Conservation (phyloP, 64 coral and sea anemone genomes). For the Cladopsammia gracilis region DNA sequence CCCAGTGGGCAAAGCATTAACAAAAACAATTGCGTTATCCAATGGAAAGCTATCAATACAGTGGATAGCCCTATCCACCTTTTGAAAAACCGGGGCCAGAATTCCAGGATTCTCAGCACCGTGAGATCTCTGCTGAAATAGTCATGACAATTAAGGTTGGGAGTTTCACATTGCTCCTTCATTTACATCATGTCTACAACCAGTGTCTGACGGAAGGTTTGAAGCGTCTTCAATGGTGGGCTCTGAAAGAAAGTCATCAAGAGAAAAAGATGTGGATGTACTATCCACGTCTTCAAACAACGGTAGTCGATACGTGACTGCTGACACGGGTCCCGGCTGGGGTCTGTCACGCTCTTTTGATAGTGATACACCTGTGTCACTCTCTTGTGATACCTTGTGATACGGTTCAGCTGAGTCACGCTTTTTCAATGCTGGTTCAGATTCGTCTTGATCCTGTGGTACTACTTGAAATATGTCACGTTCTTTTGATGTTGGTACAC, state of each 20-base stretch:
- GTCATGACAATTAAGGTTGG: too few species aligned
- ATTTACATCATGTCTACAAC: too few species aligned
- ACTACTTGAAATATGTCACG: background rate
- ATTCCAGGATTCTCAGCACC: too few species aligned
- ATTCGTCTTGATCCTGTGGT: background rate
- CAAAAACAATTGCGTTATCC: too few species aligned
- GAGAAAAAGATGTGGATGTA: conserved; percentile 5
- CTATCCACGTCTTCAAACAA: conserved; percentile 56
- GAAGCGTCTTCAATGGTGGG: background rate
- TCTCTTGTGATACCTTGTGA: background rate
- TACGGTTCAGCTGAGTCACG: background rate
- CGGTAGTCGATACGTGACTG: conserved; percentile 20
- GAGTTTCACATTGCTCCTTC: too few species aligned
- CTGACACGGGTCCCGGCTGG: background rate
- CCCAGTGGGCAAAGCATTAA: too few species aligned
- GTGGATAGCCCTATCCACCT: too few species aligned
- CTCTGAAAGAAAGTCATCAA: conserved; percentile 17
- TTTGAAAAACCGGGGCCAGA: too few species aligned
- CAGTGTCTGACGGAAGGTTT: background rate
- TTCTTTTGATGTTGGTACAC: background rate
- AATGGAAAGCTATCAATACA: too few species aligned
- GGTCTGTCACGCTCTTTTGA: background rate
- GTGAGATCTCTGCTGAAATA: too few species aligned
- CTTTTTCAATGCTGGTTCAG: background rate
- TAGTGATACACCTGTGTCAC: background rate